Evolutionary conservation across 2,888 invertebrate species (phyloP).

Genomic region (Teleogryllus oceanicus): DNA sequence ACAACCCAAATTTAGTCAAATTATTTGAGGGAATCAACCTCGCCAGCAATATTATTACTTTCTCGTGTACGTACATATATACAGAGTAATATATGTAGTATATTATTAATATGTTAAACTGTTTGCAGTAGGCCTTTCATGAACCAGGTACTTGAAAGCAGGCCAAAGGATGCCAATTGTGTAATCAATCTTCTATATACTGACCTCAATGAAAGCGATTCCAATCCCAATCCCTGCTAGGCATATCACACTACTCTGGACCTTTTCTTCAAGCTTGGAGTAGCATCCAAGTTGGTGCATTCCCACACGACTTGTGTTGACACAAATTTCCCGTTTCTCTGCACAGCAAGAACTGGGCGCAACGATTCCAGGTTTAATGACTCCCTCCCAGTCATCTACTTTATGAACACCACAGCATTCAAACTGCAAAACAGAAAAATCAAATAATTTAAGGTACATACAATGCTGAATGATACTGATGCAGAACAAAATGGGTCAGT

Average conservation of each 20-base stretch:
- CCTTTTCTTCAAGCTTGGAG: conserved; percentile 51
- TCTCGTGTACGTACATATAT: no score
- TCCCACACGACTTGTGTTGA: neutral
- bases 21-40: no score
- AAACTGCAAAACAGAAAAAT: conserved; percentile 25
- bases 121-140: no score
- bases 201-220: conserved; percentile 62
- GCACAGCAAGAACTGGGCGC: conserved; percentile 32
- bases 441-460: neutral
- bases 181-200: neutral
- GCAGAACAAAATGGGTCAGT: no score
- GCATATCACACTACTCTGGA: conserved; percentile 54
- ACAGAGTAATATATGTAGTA: no score
- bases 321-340: neutral
- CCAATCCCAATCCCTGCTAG: conserved; percentile 61
- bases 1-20: neutral
- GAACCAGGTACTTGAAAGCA: no score
- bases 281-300: conserved; percentile 51
- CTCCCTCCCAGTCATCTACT: conserved; percentile 32
- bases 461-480: neutral
- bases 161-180: no score
- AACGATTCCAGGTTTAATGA: conserved; percentile 20
- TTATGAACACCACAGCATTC: conserved; percentile 36
- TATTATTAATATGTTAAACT: no score
- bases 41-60: no score